Base-by-base conservation (phyloP, 2,888 invertebrate species). In the Stenolophus ochropezus region DNA sequence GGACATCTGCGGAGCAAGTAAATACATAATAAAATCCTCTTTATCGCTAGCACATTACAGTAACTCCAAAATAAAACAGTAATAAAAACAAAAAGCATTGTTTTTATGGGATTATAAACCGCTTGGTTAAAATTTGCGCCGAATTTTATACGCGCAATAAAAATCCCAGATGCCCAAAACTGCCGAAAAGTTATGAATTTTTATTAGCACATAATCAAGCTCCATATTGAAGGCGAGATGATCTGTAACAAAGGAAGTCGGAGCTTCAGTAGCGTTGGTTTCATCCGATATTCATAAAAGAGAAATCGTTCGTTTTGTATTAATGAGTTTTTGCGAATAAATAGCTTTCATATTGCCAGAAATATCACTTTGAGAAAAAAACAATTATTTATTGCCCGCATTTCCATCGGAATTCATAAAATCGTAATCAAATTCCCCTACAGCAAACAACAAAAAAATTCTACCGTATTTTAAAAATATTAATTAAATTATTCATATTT, bases 61-160 rank as follows among this genome's bases (percentile, higher is more conserved):
- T 69, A 51, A 78, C 78, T 65, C 65, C 16, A 51, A 78, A 78
- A 78, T 78, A 69, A 78, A 78, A 69, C 47, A 27, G 61, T 25
- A 69, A 51, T 78, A 69, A 78, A 77, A 78, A 69, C 69, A 69
- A 69, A 65, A 78, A 25, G 69, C 65, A 78, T 69, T 78, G 78
- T 78, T 65, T 78, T 78, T 78, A 78, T 78, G 49, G 78, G 78
- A 78, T 78, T 78, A 78, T 78, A 78, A 78, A 78, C 49, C 78
- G 69, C 69, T 78, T 69, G 69, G 78, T 78, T 78, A 56, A 78
- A 65, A 77, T 61, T 77, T 18, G 23, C 51, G 65, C 51, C 51
- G 51, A 51, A 69, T 78, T 78, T 78, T 78, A 78, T 69, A 51
- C 16, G 49, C 78, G 25, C 65, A 65, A 69, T 78, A 78, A 78